Conservation (phyloP, 2,888 invertebrate genomes). For the Boloria euphrosyne region DNA sequence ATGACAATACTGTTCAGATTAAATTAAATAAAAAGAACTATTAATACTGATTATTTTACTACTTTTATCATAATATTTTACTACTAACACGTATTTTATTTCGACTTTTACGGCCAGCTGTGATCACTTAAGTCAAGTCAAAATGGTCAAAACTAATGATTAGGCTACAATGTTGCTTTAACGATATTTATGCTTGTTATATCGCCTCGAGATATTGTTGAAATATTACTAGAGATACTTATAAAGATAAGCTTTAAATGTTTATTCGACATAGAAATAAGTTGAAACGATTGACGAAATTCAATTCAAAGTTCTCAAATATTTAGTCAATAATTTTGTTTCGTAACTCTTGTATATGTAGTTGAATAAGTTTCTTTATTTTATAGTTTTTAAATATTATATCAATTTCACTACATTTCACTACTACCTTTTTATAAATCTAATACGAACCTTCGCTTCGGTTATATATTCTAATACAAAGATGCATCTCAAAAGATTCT, state of each 20-base stretch:
- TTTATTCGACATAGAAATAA: background rate
- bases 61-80: slow-evolving; percentile 41
- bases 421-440: no score
- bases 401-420: no score
- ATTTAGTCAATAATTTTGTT: no score
- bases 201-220: slow-evolving; percentile 26
- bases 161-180: slow-evolving; percentile 53
- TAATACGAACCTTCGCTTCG: background rate
- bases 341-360: no score
- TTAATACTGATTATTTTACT: slow-evolving; percentile 43
- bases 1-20: slow-evolving; percentile 5
- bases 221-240: slow-evolving; percentile 26
- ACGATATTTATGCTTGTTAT: slow-evolving; percentile 36
- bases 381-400: no score
- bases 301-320: background rate
- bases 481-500: no score
- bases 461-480: no score
- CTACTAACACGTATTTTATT: slow-evolving; percentile 55
- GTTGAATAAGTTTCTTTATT: no score
- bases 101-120: slow-evolving; percentile 51
- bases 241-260: slow-evolving; percentile 19
- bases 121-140: slow-evolving; percentile 45
- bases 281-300: background rate
- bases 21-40: slow-evolving; percentile 25
- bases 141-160: slow-evolving; percentile 47